Conservation (phyloP, 2,888 invertebrate species). For the Cheilosia vulpina region DNA sequence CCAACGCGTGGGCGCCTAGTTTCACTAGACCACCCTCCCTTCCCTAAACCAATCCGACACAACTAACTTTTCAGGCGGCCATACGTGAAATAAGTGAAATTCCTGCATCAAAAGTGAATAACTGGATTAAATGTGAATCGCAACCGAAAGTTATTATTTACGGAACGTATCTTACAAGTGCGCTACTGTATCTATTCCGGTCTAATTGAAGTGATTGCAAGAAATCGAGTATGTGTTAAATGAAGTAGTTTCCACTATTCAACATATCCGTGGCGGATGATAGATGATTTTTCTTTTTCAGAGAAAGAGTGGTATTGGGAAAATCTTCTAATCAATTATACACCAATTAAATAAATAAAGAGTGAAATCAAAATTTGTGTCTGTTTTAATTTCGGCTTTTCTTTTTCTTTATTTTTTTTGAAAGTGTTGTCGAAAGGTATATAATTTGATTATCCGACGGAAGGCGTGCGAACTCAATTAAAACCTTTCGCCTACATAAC, state of each 20-base stretch:
- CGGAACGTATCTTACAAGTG: background rate
- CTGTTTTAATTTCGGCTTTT: no score
- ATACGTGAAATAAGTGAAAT: background rate
- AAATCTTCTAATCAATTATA: background rate
- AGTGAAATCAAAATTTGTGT: background rate
- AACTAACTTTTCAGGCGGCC: background rate
- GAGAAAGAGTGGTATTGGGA: background rate
- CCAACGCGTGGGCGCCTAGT: background rate
- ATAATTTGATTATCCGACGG: background rate
- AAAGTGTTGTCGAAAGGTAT: no score
- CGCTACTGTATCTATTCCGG: conserved; percentile 14
- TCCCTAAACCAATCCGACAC: background rate
- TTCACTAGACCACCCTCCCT: background rate
- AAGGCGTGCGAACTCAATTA: conserved; percentile 3
- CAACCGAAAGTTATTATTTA: background rate
- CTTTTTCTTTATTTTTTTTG: no score
- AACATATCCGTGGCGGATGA: background rate
- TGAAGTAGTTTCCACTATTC: background rate
- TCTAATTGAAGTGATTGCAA: conserved; percentile 15
- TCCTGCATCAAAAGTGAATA: background rate
- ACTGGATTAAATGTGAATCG: background rate
- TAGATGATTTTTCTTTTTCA: background rate
- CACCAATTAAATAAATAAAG: background rate
- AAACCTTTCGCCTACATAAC: background rate
- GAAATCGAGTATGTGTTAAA: background rate